Evolutionary conservation across 2,797 vertebrate species (phyloP).

Genomic region (Bothrops alternatus): DNA sequence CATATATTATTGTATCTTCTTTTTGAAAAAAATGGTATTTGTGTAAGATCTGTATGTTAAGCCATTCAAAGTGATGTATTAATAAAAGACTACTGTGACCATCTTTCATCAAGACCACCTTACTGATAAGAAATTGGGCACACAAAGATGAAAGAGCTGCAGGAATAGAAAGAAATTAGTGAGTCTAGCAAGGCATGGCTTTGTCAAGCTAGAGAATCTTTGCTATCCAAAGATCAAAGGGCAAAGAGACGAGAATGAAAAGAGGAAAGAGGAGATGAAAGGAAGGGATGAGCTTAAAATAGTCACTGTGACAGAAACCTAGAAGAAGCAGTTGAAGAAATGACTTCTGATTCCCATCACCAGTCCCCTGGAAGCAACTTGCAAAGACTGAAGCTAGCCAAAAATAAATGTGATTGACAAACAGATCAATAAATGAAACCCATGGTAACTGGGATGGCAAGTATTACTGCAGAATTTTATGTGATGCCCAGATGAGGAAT

Average conservation of each 20-base stretch:
- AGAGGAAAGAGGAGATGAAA: neutral
- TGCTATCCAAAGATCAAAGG: neutral
- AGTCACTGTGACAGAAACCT: neutral
- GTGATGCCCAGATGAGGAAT: neutral
- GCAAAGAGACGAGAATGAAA: neutral
- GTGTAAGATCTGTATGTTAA: neutral
- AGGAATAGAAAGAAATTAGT: neutral
- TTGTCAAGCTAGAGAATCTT: neutral
- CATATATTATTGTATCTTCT: neutral
- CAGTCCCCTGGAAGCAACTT: neutral
- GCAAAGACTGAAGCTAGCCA: neutral
- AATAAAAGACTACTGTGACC: neutral
- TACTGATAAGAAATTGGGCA: neutral
- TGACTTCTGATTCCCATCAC: neutral
- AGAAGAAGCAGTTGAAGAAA: neutral
- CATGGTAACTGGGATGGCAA: neutral
- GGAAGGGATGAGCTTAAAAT: neutral
- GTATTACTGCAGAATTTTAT: neutral
- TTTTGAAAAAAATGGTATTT: neutral
- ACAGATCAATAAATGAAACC: neutral
- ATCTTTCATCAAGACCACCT: neutral
- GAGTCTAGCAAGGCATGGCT: neutral
- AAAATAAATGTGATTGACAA: neutral
- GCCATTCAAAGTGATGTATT: neutral
- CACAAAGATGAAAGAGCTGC: neutral